A percentile compares a stretch with the other conserved stretches of the same genome.
Conservation (phyloP, 2,113 vertebrate genomes). For the Marcusenius ussheri region DNA sequence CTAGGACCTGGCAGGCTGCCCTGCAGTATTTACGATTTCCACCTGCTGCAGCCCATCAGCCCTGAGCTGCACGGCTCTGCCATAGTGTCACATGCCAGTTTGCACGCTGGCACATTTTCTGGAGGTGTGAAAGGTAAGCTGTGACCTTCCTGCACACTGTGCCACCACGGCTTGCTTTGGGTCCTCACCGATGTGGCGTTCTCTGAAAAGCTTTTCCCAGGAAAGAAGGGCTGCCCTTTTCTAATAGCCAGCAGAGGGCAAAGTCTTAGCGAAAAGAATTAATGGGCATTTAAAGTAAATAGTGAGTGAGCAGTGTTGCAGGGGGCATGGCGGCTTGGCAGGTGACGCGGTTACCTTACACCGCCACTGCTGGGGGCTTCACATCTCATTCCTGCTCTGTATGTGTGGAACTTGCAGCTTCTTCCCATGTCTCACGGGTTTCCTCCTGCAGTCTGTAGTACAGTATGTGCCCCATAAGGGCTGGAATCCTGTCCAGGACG, state of each 20-base stretch:
- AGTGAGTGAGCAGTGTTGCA: not conserved
- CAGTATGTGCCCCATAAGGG: not conserved
- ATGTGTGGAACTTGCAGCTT: not conserved
- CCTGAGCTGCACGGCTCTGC: not conserved
- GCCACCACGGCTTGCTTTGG: not conserved
- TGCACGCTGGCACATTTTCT: not conserved
- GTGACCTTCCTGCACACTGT: conserved; percentile 3
- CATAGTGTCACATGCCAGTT: not conserved
- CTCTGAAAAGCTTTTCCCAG: not conserved
- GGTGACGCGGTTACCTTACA: not conserved
- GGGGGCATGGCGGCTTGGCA: not conserved
- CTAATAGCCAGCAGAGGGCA: not conserved
- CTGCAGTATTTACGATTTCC: conserved; percentile 14
- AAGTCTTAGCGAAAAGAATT: not conserved
- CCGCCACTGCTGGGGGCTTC: not conserved
- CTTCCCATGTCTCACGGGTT: not conserved
- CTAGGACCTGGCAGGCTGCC: not conserved
- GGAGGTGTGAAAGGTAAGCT: conserved; percentile 14
- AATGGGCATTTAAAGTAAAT: not conserved
- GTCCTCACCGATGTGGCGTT: not conserved
- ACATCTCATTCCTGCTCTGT: not conserved
- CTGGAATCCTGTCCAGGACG: not conserved
- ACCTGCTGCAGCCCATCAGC: not conserved
- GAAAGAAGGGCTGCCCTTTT: no score
- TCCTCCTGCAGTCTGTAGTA: not conserved